Percentiles rank a stretch among this genome's conserved stretches.
These are phyloP conservation scores for Exephanes ischioxanthus DNA, from an alignment of 2,888 invertebrate species.

Conservation along the genomic window DNA sequence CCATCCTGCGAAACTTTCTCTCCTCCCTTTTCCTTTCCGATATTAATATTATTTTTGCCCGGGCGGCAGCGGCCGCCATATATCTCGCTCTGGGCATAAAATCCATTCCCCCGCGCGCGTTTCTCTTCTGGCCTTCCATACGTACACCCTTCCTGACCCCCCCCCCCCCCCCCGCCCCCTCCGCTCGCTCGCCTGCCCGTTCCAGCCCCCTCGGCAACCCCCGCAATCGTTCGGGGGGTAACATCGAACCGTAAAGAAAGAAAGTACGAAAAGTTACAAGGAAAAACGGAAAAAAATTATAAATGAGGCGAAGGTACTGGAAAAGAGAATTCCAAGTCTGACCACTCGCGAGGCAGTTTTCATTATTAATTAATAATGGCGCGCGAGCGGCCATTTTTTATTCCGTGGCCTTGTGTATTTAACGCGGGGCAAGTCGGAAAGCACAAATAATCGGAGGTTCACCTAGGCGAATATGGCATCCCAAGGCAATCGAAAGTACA, in stretches of 20 bases:
- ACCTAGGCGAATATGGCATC: too few species aligned
- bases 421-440: too few species aligned
- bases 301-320: conserved; percentile 42
- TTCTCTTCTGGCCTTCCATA: conserved; percentile 72
- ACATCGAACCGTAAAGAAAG: conserved; percentile 39
- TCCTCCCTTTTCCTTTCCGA: conserved; percentile 83
- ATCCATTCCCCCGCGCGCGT: conserved; percentile 80
- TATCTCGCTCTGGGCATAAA: conserved; percentile 85
- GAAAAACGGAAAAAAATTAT: conserved; percentile 30
- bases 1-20: conserved; percentile 84
- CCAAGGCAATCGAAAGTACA: too few species aligned
- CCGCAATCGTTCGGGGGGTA: conserved; percentile 55
- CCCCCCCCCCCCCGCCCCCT: background rate
- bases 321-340: conserved; percentile 54
- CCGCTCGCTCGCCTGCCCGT: conserved; percentile 59
- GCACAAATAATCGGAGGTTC: too few species aligned
- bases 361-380: conserved; percentile 84
- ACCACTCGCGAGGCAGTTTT: conserved; percentile 71
- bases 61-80: conserved; percentile 84
- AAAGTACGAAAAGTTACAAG: conserved; percentile 42
- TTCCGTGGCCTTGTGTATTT: conserved; percentile 68
- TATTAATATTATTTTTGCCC: conserved; percentile 85
- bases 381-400: conserved; percentile 79
- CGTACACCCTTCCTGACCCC: conserved; percentile 69
- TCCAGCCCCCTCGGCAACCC: conserved; percentile 59